A percentile compares a stretch with the other conserved stretches of the same genome.
Evolutionary conservation across 1,140 invertebrate genomes (phyloP).

Genomic region (Maniola jurtina): DNA sequence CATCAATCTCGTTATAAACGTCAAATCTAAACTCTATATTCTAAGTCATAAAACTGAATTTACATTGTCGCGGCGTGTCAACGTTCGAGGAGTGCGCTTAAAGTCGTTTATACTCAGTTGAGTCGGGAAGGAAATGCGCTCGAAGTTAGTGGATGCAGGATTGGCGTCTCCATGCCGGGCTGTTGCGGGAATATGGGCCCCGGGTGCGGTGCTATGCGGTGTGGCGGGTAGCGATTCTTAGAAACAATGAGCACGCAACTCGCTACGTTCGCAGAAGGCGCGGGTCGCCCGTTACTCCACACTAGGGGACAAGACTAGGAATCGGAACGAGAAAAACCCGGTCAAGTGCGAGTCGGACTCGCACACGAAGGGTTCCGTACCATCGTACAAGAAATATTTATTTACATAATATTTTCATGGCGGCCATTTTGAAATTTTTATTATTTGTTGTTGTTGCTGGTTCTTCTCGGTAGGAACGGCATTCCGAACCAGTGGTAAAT

Average conservation of each 20-base stretch:
- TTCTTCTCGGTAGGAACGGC: too few relatives aligned
- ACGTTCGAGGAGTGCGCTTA: conserved; percentile 30
- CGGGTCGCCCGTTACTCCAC: conserved; percentile 64
- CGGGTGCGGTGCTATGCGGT: conserved; percentile 57
- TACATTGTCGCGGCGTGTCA: conserved; percentile 37
- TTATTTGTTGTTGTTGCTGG: too few relatives aligned
- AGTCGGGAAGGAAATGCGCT: conserved; percentile 55
- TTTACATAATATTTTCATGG: too few relatives aligned
- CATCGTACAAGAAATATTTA: too few relatives aligned
- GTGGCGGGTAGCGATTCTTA: conserved; percentile 59
- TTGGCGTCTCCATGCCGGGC: conserved; percentile 53
- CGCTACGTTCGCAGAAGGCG: conserved; percentile 59
- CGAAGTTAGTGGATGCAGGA: conserved; percentile 57
- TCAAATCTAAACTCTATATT: conserved; percentile 48
- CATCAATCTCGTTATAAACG: conserved; percentile 44
- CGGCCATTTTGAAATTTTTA: too few relatives aligned
- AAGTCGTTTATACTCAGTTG: conserved; percentile 50
- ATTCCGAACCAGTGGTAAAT: too few relatives aligned
- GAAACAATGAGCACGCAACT: conserved; percentile 63
- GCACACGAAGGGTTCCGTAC: not conserved
- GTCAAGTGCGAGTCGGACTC: not conserved
- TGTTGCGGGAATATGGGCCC: conserved; percentile 52
- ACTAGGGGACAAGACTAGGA: conserved; percentile 60
- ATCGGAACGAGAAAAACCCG: conserved; percentile 54
- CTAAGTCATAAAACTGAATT: conserved; percentile 58